Base-by-base conservation (phyloP, 2,888 invertebrate genomes). In the Chymomyza fuscimana region DNA sequence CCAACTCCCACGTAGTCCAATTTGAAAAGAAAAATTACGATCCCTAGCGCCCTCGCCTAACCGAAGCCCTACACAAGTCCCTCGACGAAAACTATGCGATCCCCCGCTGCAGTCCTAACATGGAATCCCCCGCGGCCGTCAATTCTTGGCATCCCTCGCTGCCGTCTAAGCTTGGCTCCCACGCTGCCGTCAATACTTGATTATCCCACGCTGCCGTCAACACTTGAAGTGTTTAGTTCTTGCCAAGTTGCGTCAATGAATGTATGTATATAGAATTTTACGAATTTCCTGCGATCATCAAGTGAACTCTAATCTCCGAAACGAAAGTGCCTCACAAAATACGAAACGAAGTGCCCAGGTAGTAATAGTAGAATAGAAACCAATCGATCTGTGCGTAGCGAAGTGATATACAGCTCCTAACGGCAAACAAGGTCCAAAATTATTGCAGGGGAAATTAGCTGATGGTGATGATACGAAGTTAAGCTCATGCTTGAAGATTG, bases 31-130 rank as follows among this genome's bases (percentile, higher is more conserved):
- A 7, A 50, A 77, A 70, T 25, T 50, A 51, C 50, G 58, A 68
- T 63, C 70, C 77, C 85, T 85, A 85, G 70, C 87, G 87, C 79
- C 84, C 86, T 86, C 72, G 65, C 72, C 84, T 82, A 85, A 85
- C 76, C 82, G 76, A 76, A 79, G 65, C 83, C 86, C 87, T 87
- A 80, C 75, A 40, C 71, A 79, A 65, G 62, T 81, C 81, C 80
- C 79, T 9, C 82, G 82, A 76, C 52, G 84, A 81, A 25, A 74
- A 82, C 82, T 64, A 46, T 29, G 56, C 50, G 16, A 61, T 77
- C 77, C 77, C 76, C 1, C 76, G 77, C 65, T 54, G 76, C 73
- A 29, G 76, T 77, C 70, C 32, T n/a, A 15, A 10, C 10, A 40
- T 22, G 4, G 29, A 9, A 51, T 65, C 65, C 65, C 65, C 10